These are phyloP conservation scores for Rafetus swinhoei DNA, from an alignment of 2,113 vertebrate species.

Conservation along the genomic window DNA sequence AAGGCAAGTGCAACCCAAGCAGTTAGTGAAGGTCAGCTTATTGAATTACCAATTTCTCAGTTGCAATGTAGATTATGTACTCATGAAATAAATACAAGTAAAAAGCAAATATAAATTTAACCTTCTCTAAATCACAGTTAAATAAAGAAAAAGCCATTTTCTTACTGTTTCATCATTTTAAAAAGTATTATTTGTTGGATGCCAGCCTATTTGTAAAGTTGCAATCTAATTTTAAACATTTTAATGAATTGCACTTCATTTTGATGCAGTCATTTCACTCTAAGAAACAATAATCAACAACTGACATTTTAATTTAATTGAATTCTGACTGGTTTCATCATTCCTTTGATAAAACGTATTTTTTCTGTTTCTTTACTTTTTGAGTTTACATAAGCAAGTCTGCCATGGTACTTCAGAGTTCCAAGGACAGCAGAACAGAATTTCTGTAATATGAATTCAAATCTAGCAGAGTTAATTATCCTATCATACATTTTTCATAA, in stretches of 20 bases:
- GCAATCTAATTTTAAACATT: background rate
- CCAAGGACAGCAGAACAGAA: background rate
- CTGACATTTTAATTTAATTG: background rate
- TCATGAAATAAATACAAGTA: background rate
- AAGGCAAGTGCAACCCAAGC: conserved; percentile 17
- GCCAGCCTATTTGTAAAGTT: background rate
- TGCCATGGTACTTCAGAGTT: background rate
- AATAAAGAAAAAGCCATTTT: background rate
- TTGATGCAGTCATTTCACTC: background rate
- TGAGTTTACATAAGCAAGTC: background rate
- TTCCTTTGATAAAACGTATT: background rate
- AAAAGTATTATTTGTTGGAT: background rate
- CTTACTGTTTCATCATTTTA: background rate
- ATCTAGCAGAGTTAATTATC: background rate
- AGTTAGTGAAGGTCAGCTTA: conserved; percentile 28
- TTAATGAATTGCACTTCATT: background rate
- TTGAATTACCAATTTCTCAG: background rate
- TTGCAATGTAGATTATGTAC: background rate
- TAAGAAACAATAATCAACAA: background rate
- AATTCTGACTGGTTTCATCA: background rate
- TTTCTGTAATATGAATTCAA: background rate
- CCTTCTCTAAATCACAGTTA: background rate
- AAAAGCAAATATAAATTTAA: background rate
- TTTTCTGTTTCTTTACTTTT: background rate
- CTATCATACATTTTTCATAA: background rate